Conservation (phyloP, 2,888 invertebrate genomes). For the Melieria crassipennis region DNA sequence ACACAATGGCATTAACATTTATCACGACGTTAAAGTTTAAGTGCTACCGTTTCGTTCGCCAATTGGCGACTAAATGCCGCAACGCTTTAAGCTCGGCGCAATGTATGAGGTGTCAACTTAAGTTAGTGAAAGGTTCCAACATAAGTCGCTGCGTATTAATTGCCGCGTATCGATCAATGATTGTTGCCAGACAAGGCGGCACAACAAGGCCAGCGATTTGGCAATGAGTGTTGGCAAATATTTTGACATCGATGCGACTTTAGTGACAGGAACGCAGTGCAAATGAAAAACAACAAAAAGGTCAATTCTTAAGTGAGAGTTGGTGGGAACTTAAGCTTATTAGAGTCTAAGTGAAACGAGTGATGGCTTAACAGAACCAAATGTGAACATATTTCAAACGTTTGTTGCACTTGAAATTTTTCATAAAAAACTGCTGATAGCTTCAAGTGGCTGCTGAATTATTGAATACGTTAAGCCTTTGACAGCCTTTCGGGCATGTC, state of each 20-base stretch:
- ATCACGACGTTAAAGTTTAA: constrained; percentile 50
- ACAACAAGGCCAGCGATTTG: constrained; percentile 13
- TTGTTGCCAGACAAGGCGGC: constrained; percentile 27
- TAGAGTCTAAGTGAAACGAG: no score
- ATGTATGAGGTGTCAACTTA: constrained; percentile 61
- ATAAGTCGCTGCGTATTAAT: constrained; percentile 31
- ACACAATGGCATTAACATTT: constrained; percentile 61
- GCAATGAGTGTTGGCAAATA: constrained; percentile 32
- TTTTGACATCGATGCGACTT: constrained; percentile 36
- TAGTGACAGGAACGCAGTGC: background rate
- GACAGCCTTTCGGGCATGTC: no score
- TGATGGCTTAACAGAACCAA: no score
- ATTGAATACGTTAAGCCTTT: no score
- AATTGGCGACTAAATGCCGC: background rate
- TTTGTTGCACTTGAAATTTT: no score
- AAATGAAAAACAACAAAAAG: no score
- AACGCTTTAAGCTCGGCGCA: constrained; percentile 2
- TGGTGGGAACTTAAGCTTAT: no score
- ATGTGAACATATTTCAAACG: no score
- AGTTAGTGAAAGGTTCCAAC: constrained; percentile 55
- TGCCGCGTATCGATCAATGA: constrained; percentile 29
- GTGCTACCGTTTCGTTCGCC: no score
- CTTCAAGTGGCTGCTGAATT: no score
- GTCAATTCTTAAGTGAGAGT: no score
- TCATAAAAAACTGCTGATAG: no score